Evolutionary conservation across 1,140 invertebrate genomes (phyloP).

Genomic region (Drosophila murphyi): DNA sequence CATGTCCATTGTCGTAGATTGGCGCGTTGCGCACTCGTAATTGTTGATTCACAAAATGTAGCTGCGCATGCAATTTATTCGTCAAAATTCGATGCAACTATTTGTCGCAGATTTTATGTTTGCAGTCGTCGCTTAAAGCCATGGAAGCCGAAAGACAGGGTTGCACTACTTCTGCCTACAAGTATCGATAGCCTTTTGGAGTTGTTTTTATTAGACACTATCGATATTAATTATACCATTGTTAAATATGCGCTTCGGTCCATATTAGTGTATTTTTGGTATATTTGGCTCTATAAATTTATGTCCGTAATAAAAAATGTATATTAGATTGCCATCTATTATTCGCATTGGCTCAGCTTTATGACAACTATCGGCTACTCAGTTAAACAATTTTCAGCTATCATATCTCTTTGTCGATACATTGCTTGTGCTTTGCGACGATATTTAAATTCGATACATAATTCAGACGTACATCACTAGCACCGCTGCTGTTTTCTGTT

Average conservation of each 20-base stretch:
- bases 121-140: not conserved
- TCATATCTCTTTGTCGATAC: not conserved
- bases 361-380: not conserved
- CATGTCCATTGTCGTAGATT: constrained; percentile 40
- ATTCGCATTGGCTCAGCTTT: not conserved
- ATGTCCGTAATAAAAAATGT: too few relatives aligned
- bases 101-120: not conserved
- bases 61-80: constrained; percentile 11
- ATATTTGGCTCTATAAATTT: too few relatives aligned
- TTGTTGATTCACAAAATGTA: constrained; percentile 1
- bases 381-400: not conserved
- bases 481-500: constrained; percentile 46
- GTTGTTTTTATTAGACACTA: not conserved
- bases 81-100: not conserved
- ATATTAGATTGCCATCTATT: not conserved
- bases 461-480: constrained; percentile 24
- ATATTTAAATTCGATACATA: not conserved
- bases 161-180: not conserved
- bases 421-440: not conserved
- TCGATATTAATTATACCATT: not conserved
- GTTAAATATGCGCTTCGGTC: not conserved
- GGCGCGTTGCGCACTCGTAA: constrained; percentile 6
- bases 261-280: not conserved
- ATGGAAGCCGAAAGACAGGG: constrained; percentile 7
- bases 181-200: constrained; percentile 2